A percentile compares a stretch with the other conserved stretches of the same genome.
phyloP scores from a whole-genome alignment of 2,113 vertebrate genomes.

The Brachyistius frenatus region DNA sequence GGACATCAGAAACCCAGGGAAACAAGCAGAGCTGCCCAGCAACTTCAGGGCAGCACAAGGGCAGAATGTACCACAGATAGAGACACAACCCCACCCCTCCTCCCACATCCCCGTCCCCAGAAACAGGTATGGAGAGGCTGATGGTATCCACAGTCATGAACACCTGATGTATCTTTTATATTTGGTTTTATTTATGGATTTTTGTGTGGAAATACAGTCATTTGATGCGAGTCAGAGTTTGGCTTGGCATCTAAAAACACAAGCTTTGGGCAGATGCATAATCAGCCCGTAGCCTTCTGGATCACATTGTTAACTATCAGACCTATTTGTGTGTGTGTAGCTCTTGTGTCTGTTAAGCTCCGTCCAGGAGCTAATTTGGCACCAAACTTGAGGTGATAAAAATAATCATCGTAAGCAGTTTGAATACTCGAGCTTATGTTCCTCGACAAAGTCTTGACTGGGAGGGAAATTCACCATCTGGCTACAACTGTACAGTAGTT shows the following conservation, averaged over 20 bases:
- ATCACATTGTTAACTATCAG: background rate
- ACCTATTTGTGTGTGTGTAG: background rate
- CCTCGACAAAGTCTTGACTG: constrained; percentile 26
- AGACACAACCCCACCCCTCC: constrained; percentile 71
- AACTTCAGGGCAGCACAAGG: constrained; percentile 67
- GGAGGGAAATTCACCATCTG: constrained; percentile 64
- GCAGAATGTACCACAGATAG: constrained; percentile 58
- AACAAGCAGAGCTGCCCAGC: constrained; percentile 68
- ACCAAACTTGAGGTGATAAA: constrained; percentile 30
- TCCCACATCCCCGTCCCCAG: constrained; percentile 86
- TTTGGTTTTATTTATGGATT: background rate
- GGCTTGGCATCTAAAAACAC: background rate
- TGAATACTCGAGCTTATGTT: constrained; percentile 21
- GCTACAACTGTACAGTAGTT: constrained; percentile 61
- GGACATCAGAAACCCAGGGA: constrained; percentile 79
- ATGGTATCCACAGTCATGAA: background rate
- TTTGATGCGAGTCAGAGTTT: constrained; percentile 11
- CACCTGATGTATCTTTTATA: background rate
- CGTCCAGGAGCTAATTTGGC: constrained; percentile 11
- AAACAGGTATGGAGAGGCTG: constrained; percentile 79
- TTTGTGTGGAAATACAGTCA: constrained; percentile 2
- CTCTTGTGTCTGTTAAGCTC: constrained; percentile 3
- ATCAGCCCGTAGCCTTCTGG: background rate
- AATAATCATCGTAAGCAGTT: constrained; percentile 23
- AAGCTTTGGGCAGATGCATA: background rate